These are phyloP conservation scores for Hymenochirus boettgeri DNA, from an alignment of 2,113 vertebrate species.

Conservation along the genomic window DNA sequence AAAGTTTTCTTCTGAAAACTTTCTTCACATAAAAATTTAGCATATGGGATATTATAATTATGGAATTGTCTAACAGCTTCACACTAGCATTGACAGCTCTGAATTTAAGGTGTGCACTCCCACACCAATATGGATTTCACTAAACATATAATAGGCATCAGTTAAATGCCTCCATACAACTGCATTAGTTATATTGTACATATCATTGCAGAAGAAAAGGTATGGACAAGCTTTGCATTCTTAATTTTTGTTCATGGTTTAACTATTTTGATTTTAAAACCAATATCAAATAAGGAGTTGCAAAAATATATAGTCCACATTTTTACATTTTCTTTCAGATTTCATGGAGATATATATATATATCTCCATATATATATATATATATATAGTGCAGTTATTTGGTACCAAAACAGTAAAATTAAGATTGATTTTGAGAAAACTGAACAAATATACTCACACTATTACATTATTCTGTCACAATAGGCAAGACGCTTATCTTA, in stretches of 20 bases:
- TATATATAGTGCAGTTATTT: too few relatives aligned
- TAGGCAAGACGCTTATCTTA: not conserved
- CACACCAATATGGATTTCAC: conserved; percentile 18
- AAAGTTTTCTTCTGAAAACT: conserved; percentile 75
- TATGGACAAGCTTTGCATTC: not conserved
- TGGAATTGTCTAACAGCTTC: conserved; percentile 66
- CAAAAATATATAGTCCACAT: too few relatives aligned
- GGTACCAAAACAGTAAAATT: too few relatives aligned
- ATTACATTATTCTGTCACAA: too few relatives aligned
- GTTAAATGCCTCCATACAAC: not conserved
- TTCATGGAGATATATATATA: too few relatives aligned
- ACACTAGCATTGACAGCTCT: conserved; percentile 28
- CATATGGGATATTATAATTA: conserved; percentile 72
- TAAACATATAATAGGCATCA: not conserved
- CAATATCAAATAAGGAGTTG: too few relatives aligned
- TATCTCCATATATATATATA: too few relatives aligned
- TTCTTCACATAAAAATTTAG: conserved; percentile 67
- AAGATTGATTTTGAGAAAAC: too few relatives aligned
- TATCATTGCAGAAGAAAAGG: not conserved
- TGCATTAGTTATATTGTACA: not conserved
- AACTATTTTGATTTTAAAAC: too few relatives aligned
- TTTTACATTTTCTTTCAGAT: too few relatives aligned
- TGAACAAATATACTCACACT: not conserved
- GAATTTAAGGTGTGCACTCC: conserved; percentile 23
- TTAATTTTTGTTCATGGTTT: too few relatives aligned